phyloP scores from a whole-genome alignment of 1,140 invertebrate genomes.

The Drosophila watanabei region DNA sequence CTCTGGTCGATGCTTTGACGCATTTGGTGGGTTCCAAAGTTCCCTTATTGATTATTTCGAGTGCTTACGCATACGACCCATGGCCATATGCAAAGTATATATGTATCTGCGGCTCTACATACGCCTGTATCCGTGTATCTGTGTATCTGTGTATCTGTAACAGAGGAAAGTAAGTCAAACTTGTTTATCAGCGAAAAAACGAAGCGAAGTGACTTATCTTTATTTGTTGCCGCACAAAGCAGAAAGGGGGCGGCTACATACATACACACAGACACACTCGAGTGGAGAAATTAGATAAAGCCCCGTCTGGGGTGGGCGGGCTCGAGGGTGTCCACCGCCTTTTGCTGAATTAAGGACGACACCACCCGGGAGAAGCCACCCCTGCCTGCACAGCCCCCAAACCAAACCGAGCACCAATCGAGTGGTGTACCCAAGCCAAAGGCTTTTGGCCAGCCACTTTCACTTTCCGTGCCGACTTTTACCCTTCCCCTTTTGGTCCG shows the following conservation, averaged over 20 bases:
- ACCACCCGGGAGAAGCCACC: constrained; percentile 12
- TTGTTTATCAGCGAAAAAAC: constrained; percentile 73
- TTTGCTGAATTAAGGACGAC: constrained; percentile 70
- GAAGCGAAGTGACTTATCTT: constrained; percentile 67
- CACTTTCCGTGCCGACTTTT: constrained; percentile 53
- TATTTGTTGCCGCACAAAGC: constrained; percentile 52
- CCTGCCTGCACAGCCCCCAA: constrained; percentile 20
- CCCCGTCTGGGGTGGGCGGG: constrained; percentile 59
- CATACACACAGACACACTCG: constrained; percentile 20
- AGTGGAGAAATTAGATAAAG: constrained; percentile 83
- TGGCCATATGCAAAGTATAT: constrained; percentile 66
- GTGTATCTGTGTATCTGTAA: constrained; percentile 14
- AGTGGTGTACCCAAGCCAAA: constrained; percentile 77
- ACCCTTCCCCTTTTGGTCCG: not conserved
- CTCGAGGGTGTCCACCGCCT: constrained; percentile 15
- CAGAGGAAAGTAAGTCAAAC: constrained; percentile 77
- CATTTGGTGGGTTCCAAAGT: constrained; percentile 67
- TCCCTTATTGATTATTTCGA: constrained; percentile 79
- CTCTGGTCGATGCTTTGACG: constrained; percentile 49
- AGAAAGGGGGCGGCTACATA: constrained; percentile 27
- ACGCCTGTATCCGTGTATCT: constrained; percentile 23
- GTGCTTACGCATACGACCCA: constrained; percentile 70
- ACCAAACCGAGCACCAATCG: constrained; percentile 76
- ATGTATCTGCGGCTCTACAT: constrained; percentile 34
- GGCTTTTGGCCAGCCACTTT: constrained; percentile 76